Base-by-base conservation (phyloP, 2,888 invertebrate species). In the Synanthedon myopaeformis region DNA sequence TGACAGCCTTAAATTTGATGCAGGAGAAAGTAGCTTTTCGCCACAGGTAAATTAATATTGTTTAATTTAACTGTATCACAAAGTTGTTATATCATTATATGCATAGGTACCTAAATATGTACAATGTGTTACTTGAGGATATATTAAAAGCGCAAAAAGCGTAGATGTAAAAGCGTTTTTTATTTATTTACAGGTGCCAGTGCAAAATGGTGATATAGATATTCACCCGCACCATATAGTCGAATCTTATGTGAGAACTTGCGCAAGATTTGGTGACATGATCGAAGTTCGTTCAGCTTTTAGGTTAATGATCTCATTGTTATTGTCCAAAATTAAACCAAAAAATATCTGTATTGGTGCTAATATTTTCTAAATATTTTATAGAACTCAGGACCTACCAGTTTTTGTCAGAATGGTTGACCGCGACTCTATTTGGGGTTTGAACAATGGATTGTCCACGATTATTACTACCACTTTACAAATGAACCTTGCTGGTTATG, bases 1-100 rank as follows among this genome's bases (percentile, higher is more conserved):
- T 14, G 92, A 93, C 61, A 91, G 92, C 59, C 92, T 94, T 62
- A 95, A 95, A 76, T 95, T 95, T 67, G 94, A 95, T 65, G 95
- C 94, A 28, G 96, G 95, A 11, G 94, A 95, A 74, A 83, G 88
- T 19, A 90, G 90, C 54, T 93, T 90, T 82, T 73, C 91, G 0
- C 92, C 93, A 2, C 87, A 90, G 74, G 87, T 90, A 23, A 23
- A 55, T 35, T 35, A 3, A 10, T 10, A 35, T 35, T 35, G 35
- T 35, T 35, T 35, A 35, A 35, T 35, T 35, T 10, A 2, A 35
- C 10, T 35, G 3, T 3, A 35, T 10, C 10, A 35, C 23, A 35
- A 35, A 35, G 35, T 35, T 35, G 35, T 35, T 10, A 10, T 35
- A 8, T 35, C 35, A 3, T 35, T 35, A 35, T 17, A 23, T 23